phyloP scores from a whole-genome alignment of 1,140 invertebrate genomes.

The Zaprionus ornatus region DNA sequence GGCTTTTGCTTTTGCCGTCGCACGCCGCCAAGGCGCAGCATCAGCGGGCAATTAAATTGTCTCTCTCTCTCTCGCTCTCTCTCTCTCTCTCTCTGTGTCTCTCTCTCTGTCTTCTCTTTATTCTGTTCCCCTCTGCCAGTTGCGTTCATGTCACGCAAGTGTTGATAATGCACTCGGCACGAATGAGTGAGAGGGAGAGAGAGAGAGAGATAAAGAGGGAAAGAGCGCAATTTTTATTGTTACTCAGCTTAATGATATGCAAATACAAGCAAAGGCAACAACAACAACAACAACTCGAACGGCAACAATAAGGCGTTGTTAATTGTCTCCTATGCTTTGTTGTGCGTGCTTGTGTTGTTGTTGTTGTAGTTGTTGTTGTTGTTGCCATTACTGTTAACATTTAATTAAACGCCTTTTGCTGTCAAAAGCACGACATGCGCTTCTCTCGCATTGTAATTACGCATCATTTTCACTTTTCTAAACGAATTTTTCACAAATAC shows the following conservation, averaged over 20 bases:
- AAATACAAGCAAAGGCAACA: conserved; percentile 69
- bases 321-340: conserved; percentile 59
- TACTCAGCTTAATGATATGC: conserved; percentile 73
- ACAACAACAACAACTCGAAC: conserved; percentile 30
- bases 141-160: conserved; percentile 36
- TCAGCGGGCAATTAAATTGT: not conserved
- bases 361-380: conserved; percentile 27
- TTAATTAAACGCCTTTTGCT: conserved; percentile 79
- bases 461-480: conserved; percentile 71
- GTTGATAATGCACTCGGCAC: conserved; percentile 71
- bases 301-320: conserved; percentile 48
- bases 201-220: not conserved
- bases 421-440: conserved; percentile 64
- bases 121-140: not conserved
- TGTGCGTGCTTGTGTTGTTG: no score
- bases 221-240: conserved; percentile 56
- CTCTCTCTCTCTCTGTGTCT: not conserved
- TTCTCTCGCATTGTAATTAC: conserved; percentile 53
- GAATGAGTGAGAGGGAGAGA: not conserved
- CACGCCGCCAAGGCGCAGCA: not conserved
- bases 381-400: conserved; percentile 65
- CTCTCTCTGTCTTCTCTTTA: not conserved
- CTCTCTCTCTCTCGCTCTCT: not conserved
- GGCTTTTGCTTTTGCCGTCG: conserved; percentile 18
- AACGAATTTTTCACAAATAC: conserved; percentile 57